Evolutionary conservation across 2,113 vertebrate species (phyloP), one percentile per base, ranked within the genome.

Genomic region (Myocastor coypus): DNA sequence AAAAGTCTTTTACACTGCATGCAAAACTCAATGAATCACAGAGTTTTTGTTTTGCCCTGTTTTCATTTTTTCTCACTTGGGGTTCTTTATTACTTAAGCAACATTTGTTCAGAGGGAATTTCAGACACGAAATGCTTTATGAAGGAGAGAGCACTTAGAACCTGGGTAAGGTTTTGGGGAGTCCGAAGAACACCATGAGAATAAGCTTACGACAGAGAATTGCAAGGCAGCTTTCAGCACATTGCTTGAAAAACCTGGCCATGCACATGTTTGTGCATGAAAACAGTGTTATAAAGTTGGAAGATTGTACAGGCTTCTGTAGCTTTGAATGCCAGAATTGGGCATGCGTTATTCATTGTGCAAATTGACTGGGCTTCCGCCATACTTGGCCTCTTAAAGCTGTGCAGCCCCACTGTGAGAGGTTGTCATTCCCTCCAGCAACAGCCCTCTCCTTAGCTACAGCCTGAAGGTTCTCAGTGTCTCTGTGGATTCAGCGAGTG

Each of bases 21-120:
- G 86, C 37, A 77, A 94, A 81, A 77, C 78, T 77, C 26, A 69
- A 26, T 73, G 46, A 71, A 71, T 42, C 22, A 1, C 12, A 57
- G n/a, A 71, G 24, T 1, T 14, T 66, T 78, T 46, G 40, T 77
- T 75, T n/a, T 3, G 24, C 42, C 40, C 42, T 77, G 12, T 46
- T 46, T n/a, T n/a, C n/a, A n/a, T n/a, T 24, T 37, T 68, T n/a
- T 50, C 40, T 89, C 63, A 34, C 30, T 46, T 88, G 32, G 12
- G 64, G 46, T 3, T 64, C 50, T 91, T 90, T 63, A 19, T 57
- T 86, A 57, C 81, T 75, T 81, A 80, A 89, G 61, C 32, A 78
- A 66, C 24, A 40, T 89, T 73, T 88, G 19, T 71, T 91, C 32
- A 66, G 20, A 61, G 78, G 73, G 68, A 68, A 83, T 93, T 91